Percentiles rank a stretch among this genome's conserved stretches.
Conservation (phyloP, 2,797 vertebrate genomes). For the Paratrypauchen microcephalus region DNA sequence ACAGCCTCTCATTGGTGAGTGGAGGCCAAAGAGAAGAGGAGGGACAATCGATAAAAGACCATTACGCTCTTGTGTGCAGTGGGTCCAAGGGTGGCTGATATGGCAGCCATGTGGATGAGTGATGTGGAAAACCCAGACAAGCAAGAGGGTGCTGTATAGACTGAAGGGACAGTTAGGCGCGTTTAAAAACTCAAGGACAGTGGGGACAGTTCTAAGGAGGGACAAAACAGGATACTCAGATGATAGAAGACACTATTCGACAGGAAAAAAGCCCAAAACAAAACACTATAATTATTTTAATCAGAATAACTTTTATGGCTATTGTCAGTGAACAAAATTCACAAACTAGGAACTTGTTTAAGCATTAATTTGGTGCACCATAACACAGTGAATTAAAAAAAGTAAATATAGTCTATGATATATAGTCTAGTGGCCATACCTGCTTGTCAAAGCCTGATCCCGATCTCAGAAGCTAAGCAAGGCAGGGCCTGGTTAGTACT, state of each 20-base stretch:
- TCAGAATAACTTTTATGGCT: no score
- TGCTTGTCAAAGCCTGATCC: no score
- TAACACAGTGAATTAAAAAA: no score
- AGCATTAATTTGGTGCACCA: no score
- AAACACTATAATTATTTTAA: no score
- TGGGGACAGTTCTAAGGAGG: background rate
- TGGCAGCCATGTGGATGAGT: slow-evolving; percentile 57
- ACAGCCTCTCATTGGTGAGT: slow-evolving; percentile 56
- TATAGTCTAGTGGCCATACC: no score
- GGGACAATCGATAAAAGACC: slow-evolving; percentile 69
- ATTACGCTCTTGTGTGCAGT: slow-evolving; percentile 57
- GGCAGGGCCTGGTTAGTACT: no score
- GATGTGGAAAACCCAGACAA: slow-evolving; percentile 49
- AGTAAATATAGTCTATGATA: no score
- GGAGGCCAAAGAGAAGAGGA: slow-evolving; percentile 46
- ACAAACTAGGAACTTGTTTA: no score
- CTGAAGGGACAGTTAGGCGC: slow-evolving; percentile 22
- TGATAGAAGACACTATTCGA: background rate
- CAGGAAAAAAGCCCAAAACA: no score
- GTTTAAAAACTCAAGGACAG: slow-evolving; percentile 43
- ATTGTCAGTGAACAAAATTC: no score
- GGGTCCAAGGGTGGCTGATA: slow-evolving; percentile 56
- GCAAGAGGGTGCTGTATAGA: slow-evolving; percentile 24
- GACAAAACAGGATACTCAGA: background rate
- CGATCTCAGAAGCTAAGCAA: no score